A percentile compares a stretch with the other conserved stretches of the same genome.
phyloP scores from a whole-genome alignment of 2,113 vertebrate species.

The Sialia sialis region DNA sequence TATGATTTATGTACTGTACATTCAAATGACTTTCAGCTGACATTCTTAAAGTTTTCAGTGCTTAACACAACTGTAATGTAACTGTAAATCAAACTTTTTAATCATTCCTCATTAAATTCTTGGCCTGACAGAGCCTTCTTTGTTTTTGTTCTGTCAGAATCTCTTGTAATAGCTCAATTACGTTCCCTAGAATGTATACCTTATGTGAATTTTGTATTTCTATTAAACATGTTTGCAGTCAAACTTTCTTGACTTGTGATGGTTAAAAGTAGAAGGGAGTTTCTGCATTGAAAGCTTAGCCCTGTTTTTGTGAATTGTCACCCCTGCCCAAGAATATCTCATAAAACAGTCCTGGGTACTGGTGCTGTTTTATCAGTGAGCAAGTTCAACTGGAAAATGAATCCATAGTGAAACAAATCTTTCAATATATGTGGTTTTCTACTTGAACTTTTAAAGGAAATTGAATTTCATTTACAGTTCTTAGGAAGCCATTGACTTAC shows the following conservation, averaged over 20 bases:
- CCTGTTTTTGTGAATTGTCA: neutral
- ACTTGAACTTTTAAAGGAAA: neutral
- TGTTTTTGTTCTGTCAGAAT: slow-evolving; percentile 68
- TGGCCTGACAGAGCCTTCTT: slow-evolving; percentile 62
- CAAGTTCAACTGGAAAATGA: neutral
- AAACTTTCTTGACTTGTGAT: slow-evolving; percentile 40
- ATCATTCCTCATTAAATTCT: slow-evolving; percentile 75
- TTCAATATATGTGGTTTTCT: neutral
- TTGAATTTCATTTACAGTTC: neutral
- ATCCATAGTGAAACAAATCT: neutral
- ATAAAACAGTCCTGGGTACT: neutral
- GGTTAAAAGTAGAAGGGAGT: neutral
- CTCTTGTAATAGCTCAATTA: slow-evolving; percentile 66
- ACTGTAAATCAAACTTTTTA: slow-evolving; percentile 71
- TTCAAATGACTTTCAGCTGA: slow-evolving; percentile 68
- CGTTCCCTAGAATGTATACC: slow-evolving; percentile 65
- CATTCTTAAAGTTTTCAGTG: slow-evolving; percentile 69
- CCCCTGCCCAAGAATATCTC: neutral
- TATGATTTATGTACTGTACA: slow-evolving; percentile 75
- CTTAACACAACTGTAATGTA: slow-evolving; percentile 71
- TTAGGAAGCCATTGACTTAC: neutral
- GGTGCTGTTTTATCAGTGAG: neutral
- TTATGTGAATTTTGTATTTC: slow-evolving; percentile 72
- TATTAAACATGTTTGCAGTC: slow-evolving; percentile 75
- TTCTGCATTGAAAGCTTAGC: neutral